Conservation (phyloP, 2,113 vertebrate genomes). For the Desmodus rotundus region DNA sequence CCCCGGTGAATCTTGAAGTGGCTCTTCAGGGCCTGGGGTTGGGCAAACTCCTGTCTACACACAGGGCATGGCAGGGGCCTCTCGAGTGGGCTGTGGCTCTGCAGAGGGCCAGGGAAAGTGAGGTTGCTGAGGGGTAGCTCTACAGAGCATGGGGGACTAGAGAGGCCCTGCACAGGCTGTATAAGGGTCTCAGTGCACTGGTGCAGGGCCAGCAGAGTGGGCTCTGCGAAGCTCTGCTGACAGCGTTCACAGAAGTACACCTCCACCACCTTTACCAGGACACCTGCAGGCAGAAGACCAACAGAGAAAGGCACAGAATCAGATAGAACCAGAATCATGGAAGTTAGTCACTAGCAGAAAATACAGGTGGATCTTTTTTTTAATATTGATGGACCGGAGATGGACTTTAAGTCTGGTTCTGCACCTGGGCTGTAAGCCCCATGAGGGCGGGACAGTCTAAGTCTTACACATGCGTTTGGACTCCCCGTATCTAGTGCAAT, state of each 20-base stretch:
- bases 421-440: neutral
- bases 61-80: conserved; percentile 77
- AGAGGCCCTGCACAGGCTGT: conserved; percentile 49
- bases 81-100: neutral
- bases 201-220: conserved; percentile 76
- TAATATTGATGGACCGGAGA: neutral
- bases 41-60: conserved; percentile 76
- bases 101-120: neutral
- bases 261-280: conserved; percentile 82
- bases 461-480: neutral
- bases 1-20: conserved; percentile 83
- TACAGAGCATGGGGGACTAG: neutral
- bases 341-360: conserved; percentile 31
- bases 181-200: conserved; percentile 62
- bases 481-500: neutral
- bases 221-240: conserved; percentile 80
- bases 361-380: neutral
- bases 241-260: conserved; percentile 81
- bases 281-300: conserved; percentile 74
- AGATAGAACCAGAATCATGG: neutral
- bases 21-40: conserved; percentile 81
- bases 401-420: neutral
- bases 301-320: conserved; percentile 41
- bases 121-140: conserved; percentile 40
- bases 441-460: neutral